Evolutionary conservation across 2,113 vertebrate species (phyloP), one percentile per base, ranked within the genome.

Genomic region (Conger conger): DNA sequence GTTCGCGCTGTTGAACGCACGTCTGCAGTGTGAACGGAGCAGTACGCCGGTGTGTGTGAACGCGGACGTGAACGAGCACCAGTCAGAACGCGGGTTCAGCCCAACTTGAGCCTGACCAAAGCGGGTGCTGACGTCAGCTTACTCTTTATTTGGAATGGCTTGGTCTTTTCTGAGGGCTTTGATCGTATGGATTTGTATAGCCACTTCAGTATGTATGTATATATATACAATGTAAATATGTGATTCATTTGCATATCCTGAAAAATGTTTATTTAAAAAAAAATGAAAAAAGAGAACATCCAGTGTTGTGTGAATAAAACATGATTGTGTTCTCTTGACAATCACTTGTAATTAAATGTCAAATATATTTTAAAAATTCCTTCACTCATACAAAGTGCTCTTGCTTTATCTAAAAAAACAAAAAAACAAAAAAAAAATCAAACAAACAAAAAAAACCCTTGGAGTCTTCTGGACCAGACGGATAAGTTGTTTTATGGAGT

Each of bases 271-370:
- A 80, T 78, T 85, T 73, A 53, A 87, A 87, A 63, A 63, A 27
- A 63, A 11, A 80, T 78, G 80, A 45, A 53, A 87, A 87, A 63
- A 63, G 8, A 63, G 23, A 81, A 90, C 88, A 90, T 91, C 92
- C 89, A 92, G 85, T 76, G 88, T 90, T 92, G 87, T 83, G 88
- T 84, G 50, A 79, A 88, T 89, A 85, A 89, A 83, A 76, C 40
- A 60, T 30, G 15, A 86, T 85, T 87, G 80, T 84, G 81, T 91
- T 92, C 87, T 90, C 89, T 86, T 93, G 93, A 94, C 93, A 94
- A 94, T 95, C 92, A 91, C 33, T 93, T 93, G 92, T 88, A 92
- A 94, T 89, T 94, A 93, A 93, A 91, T 82, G 81, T 89, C 90
- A 84, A 91, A 93, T 90, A 88, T 93, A 88, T 92, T 93, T 93